A percentile compares a stretch with the other conserved stretches of the same genome.
Conservation (phyloP, 2,797 vertebrate species). For the Acrossocheilus fasciatus region DNA sequence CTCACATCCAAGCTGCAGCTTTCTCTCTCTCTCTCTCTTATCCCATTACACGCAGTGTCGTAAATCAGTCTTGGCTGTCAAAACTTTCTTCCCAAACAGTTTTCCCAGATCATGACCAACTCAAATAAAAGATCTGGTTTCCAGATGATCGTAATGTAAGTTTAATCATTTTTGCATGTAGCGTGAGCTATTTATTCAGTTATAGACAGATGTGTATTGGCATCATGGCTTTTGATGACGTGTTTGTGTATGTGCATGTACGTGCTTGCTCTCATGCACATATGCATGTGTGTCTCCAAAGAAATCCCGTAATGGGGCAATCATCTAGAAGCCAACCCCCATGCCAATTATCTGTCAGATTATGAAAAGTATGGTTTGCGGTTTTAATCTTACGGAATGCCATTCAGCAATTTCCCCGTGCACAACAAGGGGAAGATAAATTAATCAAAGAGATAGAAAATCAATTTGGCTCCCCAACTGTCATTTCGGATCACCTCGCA, state of each 20-base stretch:
- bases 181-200: neutral
- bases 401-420: constrained; percentile 74
- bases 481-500: constrained; percentile 76
- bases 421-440: constrained; percentile 77
- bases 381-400: constrained; percentile 77
- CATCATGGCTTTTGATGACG: neutral
- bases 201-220: constrained; percentile 3
- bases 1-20: constrained; percentile 18
- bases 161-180: neutral
- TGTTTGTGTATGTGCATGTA: neutral
- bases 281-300: constrained; percentile 35
- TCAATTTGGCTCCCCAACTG: constrained; percentile 75
- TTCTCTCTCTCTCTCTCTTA: constrained; percentile 11
- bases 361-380: constrained; percentile 75
- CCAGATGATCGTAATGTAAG: neutral
- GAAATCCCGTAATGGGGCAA: constrained; percentile 70
- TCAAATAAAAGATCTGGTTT: constrained; percentile 19
- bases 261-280: constrained; percentile 11
- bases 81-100: neutral
- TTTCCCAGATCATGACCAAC: neutral
- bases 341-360: constrained; percentile 80
- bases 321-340: constrained; percentile 72
- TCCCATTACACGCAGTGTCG: constrained; percentile 1
- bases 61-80: constrained; percentile 39
- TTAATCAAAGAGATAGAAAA: constrained; percentile 83